Base-by-base conservation (phyloP, 2,113 vertebrate genomes). In the Notechis scutatus region DNA sequence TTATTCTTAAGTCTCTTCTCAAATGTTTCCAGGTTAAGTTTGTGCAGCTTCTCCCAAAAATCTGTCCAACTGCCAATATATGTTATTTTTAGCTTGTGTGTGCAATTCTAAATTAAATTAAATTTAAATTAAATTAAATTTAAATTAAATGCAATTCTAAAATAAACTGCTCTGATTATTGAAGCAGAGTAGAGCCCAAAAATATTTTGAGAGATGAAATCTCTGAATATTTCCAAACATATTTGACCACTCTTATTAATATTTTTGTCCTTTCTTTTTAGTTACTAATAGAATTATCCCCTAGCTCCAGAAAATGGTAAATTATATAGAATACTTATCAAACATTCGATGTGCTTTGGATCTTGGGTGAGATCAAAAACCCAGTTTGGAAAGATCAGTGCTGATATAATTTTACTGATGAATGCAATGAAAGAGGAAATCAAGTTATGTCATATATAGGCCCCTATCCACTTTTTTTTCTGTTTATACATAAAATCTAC, bases 11-110 rank as follows among this genome's bases (percentile, higher is more conserved):
- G 85, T 50, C 47, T 69, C 29, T 69, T 69, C 29, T 69, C 12
- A 69, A 69, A n/a, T 42, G 50, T 88, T 92, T 81, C 4, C 26
- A 56, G 26, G 81, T 92, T 69, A 24, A 81, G 47, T 39, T 39
- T 69, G 21, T 64, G 3, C 21, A 69, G 34, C 24, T 56, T 89
- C 52, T 89, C 3, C 24, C 61, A 81, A 64, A 81, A 52, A 89
- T 57, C 59, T 81, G 87, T 85, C 81, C 50, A 50, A 34, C 87
- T 55, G 91, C 59, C 50, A 64, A 57, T 92, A 47, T 92, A 45
- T 89, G 61, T 89, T 92, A 89, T 57, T 92, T 92, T 89, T 92
- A 89, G 61, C 61, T 89, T 81, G 52, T 20, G 39, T 29, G 42
- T 42, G 42, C 42, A 42, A 42, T 42, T 42, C 42, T 42, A 42